Conservation (phyloP, 2,888 invertebrate species). For the Tenthredo distinguenda region DNA sequence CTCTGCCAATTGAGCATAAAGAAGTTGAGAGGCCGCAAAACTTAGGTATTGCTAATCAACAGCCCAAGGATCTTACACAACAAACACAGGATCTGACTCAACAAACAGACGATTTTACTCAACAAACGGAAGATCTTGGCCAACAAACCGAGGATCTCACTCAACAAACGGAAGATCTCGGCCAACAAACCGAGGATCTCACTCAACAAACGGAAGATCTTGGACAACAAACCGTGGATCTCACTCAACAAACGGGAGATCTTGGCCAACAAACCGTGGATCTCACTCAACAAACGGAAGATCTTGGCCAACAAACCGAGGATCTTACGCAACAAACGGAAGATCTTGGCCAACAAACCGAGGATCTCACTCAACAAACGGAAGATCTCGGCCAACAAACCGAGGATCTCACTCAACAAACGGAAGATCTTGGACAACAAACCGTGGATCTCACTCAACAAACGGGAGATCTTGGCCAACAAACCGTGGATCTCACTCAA, state of each 20-base stretch:
- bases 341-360: conserved; percentile 68
- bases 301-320: conserved; percentile 55
- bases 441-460: conserved; percentile 60
- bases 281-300: conserved; percentile 61
- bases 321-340: conserved; percentile 59
- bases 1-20: no score
- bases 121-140: conserved; percentile 46
- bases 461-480: conserved; percentile 56
- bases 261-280: conserved; percentile 57
- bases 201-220: conserved; percentile 54
- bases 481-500: conserved; percentile 59
- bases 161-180: conserved; percentile 59
- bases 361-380: conserved; percentile 58
- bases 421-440: conserved; percentile 53
- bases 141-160: conserved; percentile 48
- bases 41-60: conserved; percentile 27
- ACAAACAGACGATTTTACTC: conserved; percentile 58
- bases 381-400: conserved; percentile 62
- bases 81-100: conserved; percentile 49
- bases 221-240: conserved; percentile 54
- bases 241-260: conserved; percentile 61
- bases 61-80: conserved; percentile 52
- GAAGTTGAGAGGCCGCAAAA: no score
- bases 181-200: conserved; percentile 58
- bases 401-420: conserved; percentile 51